Base-by-base conservation (phyloP, 37 sponge, comb jelly and placozoan species). In the Geodia barretti region DNA sequence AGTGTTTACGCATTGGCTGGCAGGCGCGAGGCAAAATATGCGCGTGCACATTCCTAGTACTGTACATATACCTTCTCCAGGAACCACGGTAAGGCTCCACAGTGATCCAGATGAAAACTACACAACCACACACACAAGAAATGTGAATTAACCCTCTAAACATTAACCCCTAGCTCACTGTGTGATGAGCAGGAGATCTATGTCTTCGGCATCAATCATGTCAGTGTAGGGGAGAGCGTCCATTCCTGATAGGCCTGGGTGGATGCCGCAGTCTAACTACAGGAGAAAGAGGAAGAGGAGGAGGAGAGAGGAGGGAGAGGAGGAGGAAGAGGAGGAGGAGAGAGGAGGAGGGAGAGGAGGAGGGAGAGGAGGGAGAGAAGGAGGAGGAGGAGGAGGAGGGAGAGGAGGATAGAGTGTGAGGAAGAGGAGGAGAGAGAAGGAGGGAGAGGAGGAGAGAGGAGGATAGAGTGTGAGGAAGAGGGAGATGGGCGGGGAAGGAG, bases 11-110 rank as follows among this genome's bases (percentile, higher is more conserved):
- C n/a, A n/a, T n/a, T n/a, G n/a, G n/a, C n/a, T n/a, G n/a, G n/a
- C n/a, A n/a, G n/a, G n/a, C n/a, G n/a, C n/a, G n/a, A n/a, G n/a
- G n/a, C n/a, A n/a, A n/a, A n/a, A n/a, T n/a, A n/a, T n/a, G n/a
- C n/a, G n/a, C n/a, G n/a, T n/a, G n/a, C n/a, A n/a, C n/a, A n/a
- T n/a, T n/a, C n/a, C n/a, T n/a, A n/a, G n/a, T n/a, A n/a, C n/a
- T n/a, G n/a, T n/a, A n/a, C 2, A 42, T 25, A 4, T 77, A 92
- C 90, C 87, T 96, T 98, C 58, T 94, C 95, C 9, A 98, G 85
- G 31, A 98, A 96, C 93, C 97, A 98, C 14, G 99, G 99, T 36
- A 98, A 80, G 0, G 96, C 99, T 32, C 99, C 99, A 89, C 99
- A 96, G 78, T 98, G 99, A 68, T 98, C 99, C 85, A 98, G 75